These are phyloP conservation scores for Megathymus violae DNA, from an alignment of 1,140 invertebrate genomes.

Conservation along the genomic window DNA sequence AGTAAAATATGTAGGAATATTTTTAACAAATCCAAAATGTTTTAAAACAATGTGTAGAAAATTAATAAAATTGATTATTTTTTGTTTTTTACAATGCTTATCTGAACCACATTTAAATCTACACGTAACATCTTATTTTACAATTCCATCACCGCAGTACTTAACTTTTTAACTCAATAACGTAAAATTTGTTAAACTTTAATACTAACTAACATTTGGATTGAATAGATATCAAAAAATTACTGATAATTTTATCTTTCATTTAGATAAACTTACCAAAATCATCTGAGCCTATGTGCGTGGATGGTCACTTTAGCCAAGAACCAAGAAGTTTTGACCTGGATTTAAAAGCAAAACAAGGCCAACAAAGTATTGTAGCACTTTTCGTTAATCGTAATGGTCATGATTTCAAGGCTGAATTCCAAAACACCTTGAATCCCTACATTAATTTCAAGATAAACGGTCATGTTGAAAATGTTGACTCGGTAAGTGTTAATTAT, in stretches of 20 bases:
- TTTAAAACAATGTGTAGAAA: too few species aligned
- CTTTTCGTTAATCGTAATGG: slow-evolving; percentile 56
- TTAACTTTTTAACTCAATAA: too few species aligned
- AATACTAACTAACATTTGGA: too few species aligned
- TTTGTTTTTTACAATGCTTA: too few species aligned
- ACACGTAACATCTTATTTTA: too few species aligned
- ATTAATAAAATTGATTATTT: too few species aligned
- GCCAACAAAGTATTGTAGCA: slow-evolving; percentile 77
- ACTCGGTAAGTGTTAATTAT: slow-evolving; percentile 49
- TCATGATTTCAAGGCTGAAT: slow-evolving; percentile 74
- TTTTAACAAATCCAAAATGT: too few species aligned
- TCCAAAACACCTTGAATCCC: slow-evolving; percentile 84
- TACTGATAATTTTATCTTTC: slow-evolving; percentile 6
- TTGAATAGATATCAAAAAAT: too few species aligned
- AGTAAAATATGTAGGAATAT: too few species aligned
- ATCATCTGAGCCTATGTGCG: slow-evolving; percentile 64
- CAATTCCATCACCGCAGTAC: too few species aligned
- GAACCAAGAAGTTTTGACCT: slow-evolving; percentile 67
- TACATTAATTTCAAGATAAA: slow-evolving; percentile 84
- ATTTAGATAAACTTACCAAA: slow-evolving; percentile 45
- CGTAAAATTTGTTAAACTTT: too few species aligned
- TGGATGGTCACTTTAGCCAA: slow-evolving; percentile 81
- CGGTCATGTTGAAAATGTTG: slow-evolving; percentile 59
- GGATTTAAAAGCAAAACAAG: slow-evolving; percentile 84
- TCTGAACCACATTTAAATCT: too few species aligned